Conservation (phyloP, 2,888 invertebrate species). For the Machimus atricapillus region DNA sequence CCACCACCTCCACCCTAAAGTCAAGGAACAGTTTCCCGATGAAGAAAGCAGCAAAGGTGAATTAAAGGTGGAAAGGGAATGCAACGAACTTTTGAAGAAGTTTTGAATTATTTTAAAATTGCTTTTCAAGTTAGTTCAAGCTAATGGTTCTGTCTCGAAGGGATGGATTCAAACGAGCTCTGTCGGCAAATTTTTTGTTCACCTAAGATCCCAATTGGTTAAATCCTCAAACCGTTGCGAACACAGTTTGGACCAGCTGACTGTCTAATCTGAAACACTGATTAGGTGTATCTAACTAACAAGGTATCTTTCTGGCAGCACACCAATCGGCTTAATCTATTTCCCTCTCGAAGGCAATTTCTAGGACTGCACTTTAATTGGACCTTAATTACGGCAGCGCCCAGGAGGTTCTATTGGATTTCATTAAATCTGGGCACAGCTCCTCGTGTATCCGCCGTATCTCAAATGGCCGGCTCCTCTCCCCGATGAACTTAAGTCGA, state of each 20-base stretch:
- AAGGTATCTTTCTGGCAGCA: not conserved
- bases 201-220: not conserved
- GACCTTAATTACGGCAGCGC: not conserved
- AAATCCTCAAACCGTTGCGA: not conserved
- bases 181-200: not conserved
- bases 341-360: not conserved
- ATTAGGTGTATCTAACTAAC: not conserved
- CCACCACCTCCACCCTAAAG: not conserved
- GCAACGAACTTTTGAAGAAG: not conserved
- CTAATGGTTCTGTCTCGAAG: not conserved
- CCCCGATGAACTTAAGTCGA: not conserved
- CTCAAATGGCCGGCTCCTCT: not conserved
- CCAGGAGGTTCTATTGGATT: not conserved
- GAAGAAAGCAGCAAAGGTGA: not conserved
- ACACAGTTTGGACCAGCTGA: not conserved
- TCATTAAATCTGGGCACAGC: not conserved
- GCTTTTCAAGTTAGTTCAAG: not conserved
- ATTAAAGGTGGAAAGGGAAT: not conserved
- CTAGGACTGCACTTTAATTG: not conserved
- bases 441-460: not conserved
- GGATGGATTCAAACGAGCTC: not conserved
- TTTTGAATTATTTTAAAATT: not conserved
- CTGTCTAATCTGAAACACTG: not conserved
- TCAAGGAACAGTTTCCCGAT: not conserved
- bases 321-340: not conserved